phyloP scores from a whole-genome alignment of 2,113 vertebrate species.

The Platichthys stellatus region DNA sequence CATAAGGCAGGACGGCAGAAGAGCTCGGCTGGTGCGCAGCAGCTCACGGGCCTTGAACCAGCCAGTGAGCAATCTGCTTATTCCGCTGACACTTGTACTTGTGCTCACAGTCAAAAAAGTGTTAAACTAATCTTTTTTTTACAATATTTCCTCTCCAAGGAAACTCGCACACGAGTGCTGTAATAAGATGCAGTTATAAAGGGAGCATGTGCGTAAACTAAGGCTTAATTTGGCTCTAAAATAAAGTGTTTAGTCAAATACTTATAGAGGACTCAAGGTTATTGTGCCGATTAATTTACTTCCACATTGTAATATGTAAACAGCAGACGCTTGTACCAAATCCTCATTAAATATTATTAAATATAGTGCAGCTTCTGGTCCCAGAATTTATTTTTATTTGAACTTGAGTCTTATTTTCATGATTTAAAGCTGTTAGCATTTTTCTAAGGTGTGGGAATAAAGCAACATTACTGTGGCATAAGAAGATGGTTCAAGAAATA shows the following conservation, averaged over 20 bases:
- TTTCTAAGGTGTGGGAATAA: background rate
- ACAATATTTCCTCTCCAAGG: constrained; percentile 6
- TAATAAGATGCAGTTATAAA: background rate
- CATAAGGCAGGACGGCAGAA: constrained; percentile 44
- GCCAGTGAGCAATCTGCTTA: constrained; percentile 73
- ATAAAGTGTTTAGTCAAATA: background rate
- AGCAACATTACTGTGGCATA: background rate
- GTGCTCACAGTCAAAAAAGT: constrained; percentile 49
- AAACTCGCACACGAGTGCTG: background rate
- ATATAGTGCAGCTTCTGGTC: background rate
- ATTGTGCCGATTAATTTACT: constrained; percentile 1
- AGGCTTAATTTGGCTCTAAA: background rate
- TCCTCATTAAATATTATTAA: background rate
- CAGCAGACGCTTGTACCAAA: background rate
- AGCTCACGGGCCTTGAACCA: constrained; percentile 67
- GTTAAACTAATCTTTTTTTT: constrained; percentile 13
- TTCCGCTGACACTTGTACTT: constrained; percentile 49
- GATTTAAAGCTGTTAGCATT: background rate
- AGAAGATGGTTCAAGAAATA: background rate
- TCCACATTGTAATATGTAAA: constrained; percentile 11
- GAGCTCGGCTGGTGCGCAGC: constrained; percentile 41
- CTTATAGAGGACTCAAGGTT: constrained; percentile 11
- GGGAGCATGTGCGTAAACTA: background rate
- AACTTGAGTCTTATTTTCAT: constrained; percentile 1
- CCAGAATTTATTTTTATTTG: background rate